Conservation (phyloP, 1,140 invertebrate species). For the Elysia chlorotica region DNA sequence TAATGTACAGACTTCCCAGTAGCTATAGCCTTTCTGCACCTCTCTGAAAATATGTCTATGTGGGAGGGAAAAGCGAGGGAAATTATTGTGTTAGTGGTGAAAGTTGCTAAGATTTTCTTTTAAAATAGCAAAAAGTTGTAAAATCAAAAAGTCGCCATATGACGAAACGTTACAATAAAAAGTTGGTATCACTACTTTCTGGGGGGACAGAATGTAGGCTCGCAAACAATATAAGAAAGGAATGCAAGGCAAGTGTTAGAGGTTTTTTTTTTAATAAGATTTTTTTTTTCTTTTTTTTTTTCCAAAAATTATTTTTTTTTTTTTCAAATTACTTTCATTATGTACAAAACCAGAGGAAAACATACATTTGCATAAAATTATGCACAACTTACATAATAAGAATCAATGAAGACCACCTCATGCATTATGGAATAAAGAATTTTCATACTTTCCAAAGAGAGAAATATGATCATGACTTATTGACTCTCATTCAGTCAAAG, state of each 20-base stretch:
- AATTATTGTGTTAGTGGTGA: too few relatives aligned
- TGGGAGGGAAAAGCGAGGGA: too few relatives aligned
- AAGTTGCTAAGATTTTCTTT: too few relatives aligned
- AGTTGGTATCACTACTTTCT: too few relatives aligned
- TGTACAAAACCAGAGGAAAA: slow-evolving; percentile 16
- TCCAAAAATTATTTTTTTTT: background rate
- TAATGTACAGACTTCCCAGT: too few relatives aligned
- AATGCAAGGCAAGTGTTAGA: background rate
- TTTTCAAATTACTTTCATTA: slow-evolving; percentile 3
- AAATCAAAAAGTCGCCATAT: too few relatives aligned
- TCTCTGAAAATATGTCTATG: too few relatives aligned
- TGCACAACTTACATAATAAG: background rate
- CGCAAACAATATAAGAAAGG: background rate
- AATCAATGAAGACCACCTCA: background rate
- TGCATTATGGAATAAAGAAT: background rate
- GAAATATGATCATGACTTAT: background rate
- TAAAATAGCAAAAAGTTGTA: too few relatives aligned
- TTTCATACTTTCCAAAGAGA: background rate
- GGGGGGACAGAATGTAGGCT: too few relatives aligned
- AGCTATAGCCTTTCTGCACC: too few relatives aligned
- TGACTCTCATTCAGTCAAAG: background rate
- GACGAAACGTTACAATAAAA: too few relatives aligned
- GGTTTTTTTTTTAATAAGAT: background rate
- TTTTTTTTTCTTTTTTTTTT: background rate
- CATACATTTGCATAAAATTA: slow-evolving; percentile 19